Evolutionary conservation across 2,113 vertebrate genomes (phyloP), one percentile per base, ranked within the genome.

Genomic region (Tylochromis polylepis): DNA sequence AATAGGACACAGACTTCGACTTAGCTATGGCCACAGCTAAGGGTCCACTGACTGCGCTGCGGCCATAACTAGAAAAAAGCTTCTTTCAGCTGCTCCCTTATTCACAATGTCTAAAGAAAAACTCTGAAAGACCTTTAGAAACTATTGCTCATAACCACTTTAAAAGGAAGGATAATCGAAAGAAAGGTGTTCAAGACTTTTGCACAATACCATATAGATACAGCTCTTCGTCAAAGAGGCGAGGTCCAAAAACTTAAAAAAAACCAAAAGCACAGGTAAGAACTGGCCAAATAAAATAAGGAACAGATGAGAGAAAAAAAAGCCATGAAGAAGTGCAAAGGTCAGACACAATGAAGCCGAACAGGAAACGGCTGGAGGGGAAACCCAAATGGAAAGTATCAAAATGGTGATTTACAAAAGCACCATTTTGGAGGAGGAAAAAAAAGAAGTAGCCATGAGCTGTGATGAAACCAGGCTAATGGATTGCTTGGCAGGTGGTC

Each of bases 401-500:
- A 49, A 75, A 49, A 51, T 51, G 43, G 15, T 27, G 24, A 49
- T 75, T 75, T 72, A 65, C 0, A 29, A 46, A 72, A 27, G 67
- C 3, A 72, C 41, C 2, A 2, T 27, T 72, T 11, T 27, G 9
- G 41, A 22, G 24, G 41, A 29, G 3, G 9, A 2, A 11, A 18
- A 34, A 24, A 15, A n/a, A 27, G 10, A n/a, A 27, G 10, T 51
- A 75, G 16, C 41, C 24, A 29, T 51, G 43, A 20, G 27, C n/a
- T 77, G 10, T 53, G 46, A 77, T 51, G 46, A 77, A 53, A 51
- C 16, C 46, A 51, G 18, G 16, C 46, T n/a, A 77, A 77, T 51
- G 11, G 70, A 77, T 16, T 51, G 16, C 27, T 77, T 77, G 72
- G 72, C 70, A 75, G 70, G 70, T 51, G 70, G 70, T 29, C 70